phyloP scores from a whole-genome alignment of 1,140 invertebrate genomes.

The Dreissena rostriformis region DNA sequence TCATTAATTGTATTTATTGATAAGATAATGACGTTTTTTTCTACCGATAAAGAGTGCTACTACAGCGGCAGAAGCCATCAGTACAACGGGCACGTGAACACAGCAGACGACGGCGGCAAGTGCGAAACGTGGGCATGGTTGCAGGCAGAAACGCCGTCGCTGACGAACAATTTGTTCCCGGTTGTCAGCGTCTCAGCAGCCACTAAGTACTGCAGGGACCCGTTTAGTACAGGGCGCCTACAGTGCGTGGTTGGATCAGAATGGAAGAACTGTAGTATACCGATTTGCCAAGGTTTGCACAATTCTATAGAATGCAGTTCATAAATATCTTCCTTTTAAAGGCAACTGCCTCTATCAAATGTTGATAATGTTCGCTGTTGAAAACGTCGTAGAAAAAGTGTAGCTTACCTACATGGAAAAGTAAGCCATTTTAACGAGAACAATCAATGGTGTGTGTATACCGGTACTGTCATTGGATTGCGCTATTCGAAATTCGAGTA shows the following conservation, averaged over 20 bases:
- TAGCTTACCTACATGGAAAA: too few relatives aligned
- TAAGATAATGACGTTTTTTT: not conserved
- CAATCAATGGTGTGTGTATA: too few relatives aligned
- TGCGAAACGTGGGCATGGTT: not conserved
- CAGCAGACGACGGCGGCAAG: not conserved
- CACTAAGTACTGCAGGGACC: slow-evolving; percentile 16
- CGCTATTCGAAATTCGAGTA: too few relatives aligned
- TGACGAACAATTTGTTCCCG: too few relatives aligned
- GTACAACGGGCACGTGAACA: slow-evolving; percentile 1
- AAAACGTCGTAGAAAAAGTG: too few relatives aligned
- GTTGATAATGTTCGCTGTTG: too few relatives aligned
- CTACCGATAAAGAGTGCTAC: slow-evolving; percentile 17
- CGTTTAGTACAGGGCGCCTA: not conserved
- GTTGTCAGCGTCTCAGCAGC: not conserved
- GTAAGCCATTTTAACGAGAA: too few relatives aligned
- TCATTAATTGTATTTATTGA: not conserved
- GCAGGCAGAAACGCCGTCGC: not conserved
- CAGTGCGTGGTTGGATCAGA: not conserved
- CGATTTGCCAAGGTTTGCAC: not conserved
- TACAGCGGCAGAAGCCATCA: not conserved
- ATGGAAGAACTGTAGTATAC: not conserved
- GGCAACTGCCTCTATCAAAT: too few relatives aligned
- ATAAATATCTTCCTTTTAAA: too few relatives aligned
- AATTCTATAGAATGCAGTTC: not conserved
- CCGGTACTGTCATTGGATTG: too few relatives aligned